These are phyloP conservation scores for Latrodectus geometricus DNA, from an alignment of 1,140 invertebrate genomes.

Conservation along the genomic window DNA sequence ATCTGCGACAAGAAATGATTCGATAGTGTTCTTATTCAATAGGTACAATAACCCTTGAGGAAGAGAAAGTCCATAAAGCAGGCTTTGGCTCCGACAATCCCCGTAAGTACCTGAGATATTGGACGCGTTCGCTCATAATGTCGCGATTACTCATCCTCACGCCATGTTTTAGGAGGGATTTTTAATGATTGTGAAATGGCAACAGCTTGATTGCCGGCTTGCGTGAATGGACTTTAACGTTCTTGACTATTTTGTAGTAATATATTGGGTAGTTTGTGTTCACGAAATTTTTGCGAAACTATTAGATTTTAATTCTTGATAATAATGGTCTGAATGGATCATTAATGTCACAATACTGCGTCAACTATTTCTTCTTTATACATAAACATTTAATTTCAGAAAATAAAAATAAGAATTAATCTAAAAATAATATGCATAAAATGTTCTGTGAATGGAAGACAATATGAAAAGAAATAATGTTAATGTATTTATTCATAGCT, in stretches of 20 bases:
- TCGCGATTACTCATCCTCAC: slow-evolving; percentile 49
- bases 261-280: neutral
- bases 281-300: too few relatives aligned
- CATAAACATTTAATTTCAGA: too few relatives aligned
- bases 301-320: too few relatives aligned
- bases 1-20: slow-evolving; percentile 30
- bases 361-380: too few relatives aligned
- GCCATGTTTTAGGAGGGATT: neutral
- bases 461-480: too few relatives aligned
- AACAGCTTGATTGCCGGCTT: slow-evolving; percentile 23
- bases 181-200: slow-evolving; percentile 38
- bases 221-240: neutral
- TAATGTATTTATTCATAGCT: too few relatives aligned
- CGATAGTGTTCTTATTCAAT: slow-evolving; percentile 29
- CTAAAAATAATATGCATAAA: too few relatives aligned
- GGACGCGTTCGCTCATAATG: slow-evolving; percentile 48
- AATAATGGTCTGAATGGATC: too few relatives aligned
- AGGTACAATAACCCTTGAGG: slow-evolving; percentile 40
- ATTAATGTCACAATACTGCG: too few relatives aligned
- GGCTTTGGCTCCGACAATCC: slow-evolving; percentile 48
- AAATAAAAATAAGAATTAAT: too few relatives aligned
- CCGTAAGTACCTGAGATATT: slow-evolving; percentile 53
- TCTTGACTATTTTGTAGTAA: neutral
- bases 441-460: too few relatives aligned
- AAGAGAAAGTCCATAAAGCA: slow-evolving; percentile 27